Evolutionary conservation across 2,888 invertebrate genomes (phyloP), one percentile per base, ranked within the genome.

Genomic region (Synanthedon vespiformis): DNA sequence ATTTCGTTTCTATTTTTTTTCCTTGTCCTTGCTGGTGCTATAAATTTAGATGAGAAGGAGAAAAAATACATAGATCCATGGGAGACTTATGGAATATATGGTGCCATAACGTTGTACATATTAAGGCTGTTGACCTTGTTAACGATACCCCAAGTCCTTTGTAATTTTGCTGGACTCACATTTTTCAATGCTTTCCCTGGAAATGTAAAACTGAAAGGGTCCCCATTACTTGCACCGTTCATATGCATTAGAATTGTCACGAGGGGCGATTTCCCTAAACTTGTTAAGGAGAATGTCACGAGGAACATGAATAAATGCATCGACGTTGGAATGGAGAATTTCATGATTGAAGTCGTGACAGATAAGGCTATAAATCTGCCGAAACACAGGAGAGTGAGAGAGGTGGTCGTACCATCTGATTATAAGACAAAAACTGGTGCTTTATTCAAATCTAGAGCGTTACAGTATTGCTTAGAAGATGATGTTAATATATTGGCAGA

Each of bases 121-220:
- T 75, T 97, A 61, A 89, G 96, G 62, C 89, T 93, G 56, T 86
- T 96, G 51, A 94, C 95, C 52, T 91, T 97, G 69, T 89, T 97
- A 53, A 95, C 96, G 53, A 87, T 97, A 72, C 97, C 97, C 18
- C 95, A 96, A 89, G 95, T 95, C 59, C 68, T 97, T 51, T 95
- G 95, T 77, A 95, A 95, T 75, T 95, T 96, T 78, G 89, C 93
- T 60, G 97, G 97, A 49, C 83, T 98, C 57, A 91, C 94, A 54
- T 89, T 95, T 61, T 98, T 96, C 80, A 98, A 98, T 88, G 95
- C 97, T 59, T 98, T 98, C 77, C 96, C 97, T 52, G 96, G 97
- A 63, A 95, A 95, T 84, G 94, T 96, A 3, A 89, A 92, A 59
- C 84, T 95, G 40, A 96, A 96, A 79, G 95, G 96, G 14, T 96